phyloP scores from a whole-genome alignment of 2,113 vertebrate genomes.

The Saimiri boliviensis region DNA sequence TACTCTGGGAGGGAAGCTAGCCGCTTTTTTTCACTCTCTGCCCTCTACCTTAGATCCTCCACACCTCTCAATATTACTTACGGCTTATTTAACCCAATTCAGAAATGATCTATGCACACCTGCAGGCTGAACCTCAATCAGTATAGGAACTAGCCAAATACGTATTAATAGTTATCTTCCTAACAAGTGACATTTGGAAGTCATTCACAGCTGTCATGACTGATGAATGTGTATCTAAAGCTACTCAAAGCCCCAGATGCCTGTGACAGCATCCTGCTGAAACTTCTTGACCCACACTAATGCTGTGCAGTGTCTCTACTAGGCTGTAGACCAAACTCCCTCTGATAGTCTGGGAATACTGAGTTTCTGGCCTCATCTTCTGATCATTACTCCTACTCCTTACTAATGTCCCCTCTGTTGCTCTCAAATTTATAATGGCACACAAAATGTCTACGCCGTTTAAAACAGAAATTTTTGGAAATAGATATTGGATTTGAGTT shows the following conservation, averaged over 20 bases:
- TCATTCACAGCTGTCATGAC: neutral
- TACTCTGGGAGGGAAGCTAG: neutral
- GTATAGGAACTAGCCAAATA: slow-evolving; percentile 7
- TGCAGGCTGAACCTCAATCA: neutral
- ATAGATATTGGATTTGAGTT: neutral
- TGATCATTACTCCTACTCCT: neutral
- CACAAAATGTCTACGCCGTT: neutral
- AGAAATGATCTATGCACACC: neutral
- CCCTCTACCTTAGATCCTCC: neutral
- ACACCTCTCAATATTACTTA: neutral
- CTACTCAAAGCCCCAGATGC: neutral
- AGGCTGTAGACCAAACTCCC: neutral
- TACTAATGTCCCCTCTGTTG: neutral
- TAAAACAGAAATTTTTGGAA: neutral
- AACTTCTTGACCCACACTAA: neutral
- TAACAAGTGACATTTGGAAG: slow-evolving; percentile 18
- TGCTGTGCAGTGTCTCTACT: neutral
- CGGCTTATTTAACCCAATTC: slow-evolving; percentile 5
- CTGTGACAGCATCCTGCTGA: neutral
- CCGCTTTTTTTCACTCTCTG: neutral
- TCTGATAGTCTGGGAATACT: neutral
- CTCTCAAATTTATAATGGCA: slow-evolving; percentile 6
- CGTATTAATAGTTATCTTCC: slow-evolving; percentile 13
- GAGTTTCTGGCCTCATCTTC: neutral
- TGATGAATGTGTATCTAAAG: slow-evolving; percentile 49